Evolutionary conservation across 2,888 invertebrate species (phyloP).

Genomic region (Ochlodes sylvanus): DNA sequence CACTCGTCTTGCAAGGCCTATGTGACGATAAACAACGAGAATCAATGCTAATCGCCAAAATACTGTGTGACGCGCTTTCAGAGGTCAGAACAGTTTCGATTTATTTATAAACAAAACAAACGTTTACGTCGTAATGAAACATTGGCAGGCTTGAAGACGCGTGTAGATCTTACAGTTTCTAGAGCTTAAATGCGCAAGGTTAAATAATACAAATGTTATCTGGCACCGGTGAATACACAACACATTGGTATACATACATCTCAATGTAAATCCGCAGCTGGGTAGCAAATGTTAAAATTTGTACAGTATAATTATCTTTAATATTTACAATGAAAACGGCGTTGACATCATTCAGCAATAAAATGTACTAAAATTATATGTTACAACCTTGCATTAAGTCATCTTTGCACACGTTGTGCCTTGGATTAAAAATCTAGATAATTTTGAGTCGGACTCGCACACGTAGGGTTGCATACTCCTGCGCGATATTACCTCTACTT

Average conservation of each 20-base stretch:
- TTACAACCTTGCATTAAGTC: slow-evolving; percentile 44
- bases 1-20: not conserved
- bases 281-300: slow-evolving; percentile 8
- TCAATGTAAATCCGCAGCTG: slow-evolving; percentile 6
- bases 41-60: slow-evolving; percentile 1
- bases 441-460: no score
- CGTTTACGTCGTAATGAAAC: not conserved
- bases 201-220: slow-evolving; percentile 18
- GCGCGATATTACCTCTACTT: no score
- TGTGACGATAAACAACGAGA: slow-evolving; percentile 6
- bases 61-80: not conserved
- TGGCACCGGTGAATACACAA: slow-evolving; percentile 11
- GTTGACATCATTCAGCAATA: slow-evolving; percentile 56
- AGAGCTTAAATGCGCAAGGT: slow-evolving; percentile 16
- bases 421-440: slow-evolving; percentile 18
- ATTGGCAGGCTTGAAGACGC: not conserved
- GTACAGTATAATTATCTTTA: slow-evolving; percentile 37
- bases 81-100: not conserved
- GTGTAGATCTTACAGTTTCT: slow-evolving; percentile 13
- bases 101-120: slow-evolving; percentile 19
- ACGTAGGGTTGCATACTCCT: no score
- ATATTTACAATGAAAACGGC: slow-evolving; percentile 47
- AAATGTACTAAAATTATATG: slow-evolving; percentile 53
- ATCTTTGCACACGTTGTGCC: slow-evolving; percentile 17
- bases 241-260: slow-evolving; percentile 8